Evolutionary conservation across 2,797 vertebrate species (phyloP).

Genomic region (Hozukius guyotensis): DNA sequence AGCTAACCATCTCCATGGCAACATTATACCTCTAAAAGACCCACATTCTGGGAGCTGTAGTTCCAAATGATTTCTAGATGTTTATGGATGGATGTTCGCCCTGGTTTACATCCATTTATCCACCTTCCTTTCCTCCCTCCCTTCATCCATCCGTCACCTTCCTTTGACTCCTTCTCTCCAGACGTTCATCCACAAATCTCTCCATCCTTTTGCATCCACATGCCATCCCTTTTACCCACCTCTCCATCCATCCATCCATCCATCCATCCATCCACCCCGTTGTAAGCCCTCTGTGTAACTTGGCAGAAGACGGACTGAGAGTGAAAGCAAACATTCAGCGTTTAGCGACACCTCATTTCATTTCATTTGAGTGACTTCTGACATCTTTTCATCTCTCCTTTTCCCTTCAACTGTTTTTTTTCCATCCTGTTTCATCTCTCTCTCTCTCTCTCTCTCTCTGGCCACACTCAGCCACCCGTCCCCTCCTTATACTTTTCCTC

Average conservation of each 20-base stretch:
- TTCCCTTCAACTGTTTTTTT: background rate
- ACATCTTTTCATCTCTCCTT: conserved; percentile 32
- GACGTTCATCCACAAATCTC: background rate
- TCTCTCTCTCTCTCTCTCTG: background rate
- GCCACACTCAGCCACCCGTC: background rate
- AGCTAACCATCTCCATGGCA: background rate
- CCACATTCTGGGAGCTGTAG: background rate
- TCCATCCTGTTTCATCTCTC: background rate
- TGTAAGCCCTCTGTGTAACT: conserved; percentile 28
- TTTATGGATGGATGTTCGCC: no score
- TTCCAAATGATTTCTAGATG: background rate
- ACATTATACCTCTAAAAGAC: background rate
- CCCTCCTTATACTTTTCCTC: conserved; percentile 31
- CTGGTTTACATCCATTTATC: background rate
- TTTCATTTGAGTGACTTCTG: conserved; percentile 37
- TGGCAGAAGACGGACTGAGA: conserved; percentile 5
- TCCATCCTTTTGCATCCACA: background rate
- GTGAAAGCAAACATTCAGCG: conserved; percentile 22
- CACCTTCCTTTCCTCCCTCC: background rate
- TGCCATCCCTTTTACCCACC: conserved; percentile 6
- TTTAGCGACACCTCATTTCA: conserved; percentile 56
- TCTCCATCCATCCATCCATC: background rate
- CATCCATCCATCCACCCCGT: background rate
- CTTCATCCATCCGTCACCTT: background rate
- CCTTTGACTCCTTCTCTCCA: background rate